phyloP scores from a whole-genome alignment of 2,797 vertebrate species.

The Chaetodon trifasciatus region DNA sequence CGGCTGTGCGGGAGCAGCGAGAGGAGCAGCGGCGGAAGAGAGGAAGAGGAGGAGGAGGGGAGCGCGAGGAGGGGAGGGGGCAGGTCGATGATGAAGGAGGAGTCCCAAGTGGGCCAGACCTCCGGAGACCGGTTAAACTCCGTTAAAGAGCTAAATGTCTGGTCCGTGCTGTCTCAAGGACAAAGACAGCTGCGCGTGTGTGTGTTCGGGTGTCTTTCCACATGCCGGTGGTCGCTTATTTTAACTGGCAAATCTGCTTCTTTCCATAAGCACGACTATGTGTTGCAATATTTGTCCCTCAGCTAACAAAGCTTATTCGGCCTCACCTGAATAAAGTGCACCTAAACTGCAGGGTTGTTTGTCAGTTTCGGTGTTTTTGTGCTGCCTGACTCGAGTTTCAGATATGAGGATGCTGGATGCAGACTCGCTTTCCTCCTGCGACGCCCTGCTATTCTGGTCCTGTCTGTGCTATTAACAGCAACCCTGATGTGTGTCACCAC shows the following conservation, averaged over 20 bases:
- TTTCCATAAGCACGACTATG: neutral
- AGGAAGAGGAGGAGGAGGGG: conserved; percentile 14
- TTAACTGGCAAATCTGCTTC: neutral
- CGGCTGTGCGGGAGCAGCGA: conserved; percentile 78
- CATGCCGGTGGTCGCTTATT: neutral
- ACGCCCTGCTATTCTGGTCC: conserved; percentile 81
- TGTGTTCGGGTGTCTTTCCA: neutral
- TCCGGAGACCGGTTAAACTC: conserved; percentile 52
- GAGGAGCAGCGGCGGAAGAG: conserved; percentile 37
- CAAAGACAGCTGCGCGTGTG: conserved; percentile 42
- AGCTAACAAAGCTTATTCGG: neutral
- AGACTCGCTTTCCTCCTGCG: conserved; percentile 63
- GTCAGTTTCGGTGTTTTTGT: neutral
- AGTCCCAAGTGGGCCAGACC: conserved; percentile 72
- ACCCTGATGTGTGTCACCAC: conserved; percentile 85
- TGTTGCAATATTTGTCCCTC: neutral
- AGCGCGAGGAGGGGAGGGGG: conserved; percentile 6
- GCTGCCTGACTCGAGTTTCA: conserved; percentile 34
- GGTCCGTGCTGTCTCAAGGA: conserved; percentile 56
- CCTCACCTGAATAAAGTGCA: neutral
- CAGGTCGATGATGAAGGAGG: conserved; percentile 59
- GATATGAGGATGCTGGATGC: conserved; percentile 49
- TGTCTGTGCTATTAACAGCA: conserved; percentile 81
- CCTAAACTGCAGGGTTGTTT: neutral
- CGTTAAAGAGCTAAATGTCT: conserved; percentile 48